Evolutionary conservation across 2,888 invertebrate genomes (phyloP), one percentile per base, ranked within the genome.

Genomic region (Agriopis marginaria): DNA sequence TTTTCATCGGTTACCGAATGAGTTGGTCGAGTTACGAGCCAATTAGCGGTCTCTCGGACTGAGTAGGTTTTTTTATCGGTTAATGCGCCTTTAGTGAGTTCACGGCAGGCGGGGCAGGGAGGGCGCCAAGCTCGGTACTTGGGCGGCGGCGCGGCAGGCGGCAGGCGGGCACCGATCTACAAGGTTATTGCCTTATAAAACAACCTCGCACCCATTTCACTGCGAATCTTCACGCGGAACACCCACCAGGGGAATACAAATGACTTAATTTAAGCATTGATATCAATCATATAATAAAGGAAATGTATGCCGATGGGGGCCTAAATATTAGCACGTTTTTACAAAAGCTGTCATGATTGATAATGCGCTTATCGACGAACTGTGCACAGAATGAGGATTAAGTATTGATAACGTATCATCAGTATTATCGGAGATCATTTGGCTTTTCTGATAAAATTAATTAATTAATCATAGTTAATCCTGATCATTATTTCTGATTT

Each of bases 31-130:
- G 81, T 82, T 84, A 81, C 77, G 82, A 79, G 81, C 85, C 84
- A 87, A 86, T 86, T 86, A 87, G 82, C 76, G 77, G 68, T 66
- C 71, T 71, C 73, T 80, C 74, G 77, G 74, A 76, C 78, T 78
- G 77, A 79, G 78, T 75, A 73, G 72, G 66, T 79, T 80, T 80
- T 80, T 80, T 80, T 81, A 78, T 81, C 76, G 74, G 70, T 66
- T 67, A 71, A 72, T 59, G 71, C 56, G 67, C 72, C 75, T 75
- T 64, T 64, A 61, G 74, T 66, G 72, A 65, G 73, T 65, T 71
- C 69, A 77, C 79, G 79, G 77, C 70, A 74, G 71, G 66, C 71
- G 70, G 58, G 66, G 61, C 40, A 45, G 50, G 17, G 47, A 9
- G 55, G 47, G n/a, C 14, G 40, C 32, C 10, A n/a, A 17, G 32